Base-by-base conservation (phyloP, 2,113 vertebrate genomes). In the Tragelaphus buxtoni region DNA sequence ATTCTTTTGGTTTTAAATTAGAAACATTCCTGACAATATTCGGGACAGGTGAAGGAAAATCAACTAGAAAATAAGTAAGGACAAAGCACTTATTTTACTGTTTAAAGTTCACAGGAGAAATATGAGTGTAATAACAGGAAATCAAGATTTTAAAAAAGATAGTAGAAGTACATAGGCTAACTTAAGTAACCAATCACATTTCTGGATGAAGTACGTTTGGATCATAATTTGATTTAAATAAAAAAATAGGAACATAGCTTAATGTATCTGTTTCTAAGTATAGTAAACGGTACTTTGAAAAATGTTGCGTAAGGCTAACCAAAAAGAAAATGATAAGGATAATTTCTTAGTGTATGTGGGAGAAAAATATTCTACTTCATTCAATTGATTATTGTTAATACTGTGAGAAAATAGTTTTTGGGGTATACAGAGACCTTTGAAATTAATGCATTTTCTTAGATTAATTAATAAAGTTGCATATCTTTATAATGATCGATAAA, bases 1-100 rank as follows among this genome's bases (percentile, higher is more conserved):
- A 98, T 98, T 98, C 99, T 99, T 99, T 99, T 97, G 98, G 98
- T 98, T 99, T 98, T 99, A 99, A 99, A 99, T 99, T 99, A 99
- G 99, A 99, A 99, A 99, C 99, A 99, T 99, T 98, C 99, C 96
- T 98, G 97, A 98, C 98, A 98, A 98, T 98, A 99, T 98, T 98
- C 94, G 94, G 98, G 98, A 98, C 99, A 99, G 99, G 99, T 99
- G 98, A 99, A 98, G 98, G 97, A 98, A 98, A 98, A 96, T 97
- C 97, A 98, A 94, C 84, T 93, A 96, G 97, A 98, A 98, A 98
- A 98, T 96, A 98, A 97, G 91, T 84, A 47, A 95, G 88, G 93
- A 96, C 85, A 98, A 98, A 96, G 90, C 97, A 97, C 96, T 90
- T 95, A 98, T 95, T 98, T 96, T 92, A 97, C 97, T 91, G 88